A percentile compares a stretch with the other conserved stretches of the same genome.
These are phyloP conservation scores for cattle (Bos taurus) DNA, from an alignment of 2,113 vertebrate genomes.

Conservation along the genomic window ARS-UCD2.0 NC_037344.1:30298001-30298500, in stretches of 20 bases:
- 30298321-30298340: neutral
- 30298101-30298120: neutral
- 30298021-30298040: neutral
- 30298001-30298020: neutral
- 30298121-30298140: neutral
- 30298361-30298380: neutral
- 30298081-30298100: neutral
- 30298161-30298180: neutral
- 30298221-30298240: neutral
- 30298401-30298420: neutral
- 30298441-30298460: no score
- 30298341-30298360: neutral
- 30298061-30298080: neutral
- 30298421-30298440: no score
- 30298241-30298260: neutral
- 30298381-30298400: neutral
- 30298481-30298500: no score
- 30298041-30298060: neutral
- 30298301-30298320: neutral
- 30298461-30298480: no score
- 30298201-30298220: neutral
- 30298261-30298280: neutral
- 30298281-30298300: neutral
- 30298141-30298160: neutral
- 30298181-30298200: neutral